phyloP scores from a whole-genome alignment of 2,113 vertebrate genomes.

The human region DNA sequence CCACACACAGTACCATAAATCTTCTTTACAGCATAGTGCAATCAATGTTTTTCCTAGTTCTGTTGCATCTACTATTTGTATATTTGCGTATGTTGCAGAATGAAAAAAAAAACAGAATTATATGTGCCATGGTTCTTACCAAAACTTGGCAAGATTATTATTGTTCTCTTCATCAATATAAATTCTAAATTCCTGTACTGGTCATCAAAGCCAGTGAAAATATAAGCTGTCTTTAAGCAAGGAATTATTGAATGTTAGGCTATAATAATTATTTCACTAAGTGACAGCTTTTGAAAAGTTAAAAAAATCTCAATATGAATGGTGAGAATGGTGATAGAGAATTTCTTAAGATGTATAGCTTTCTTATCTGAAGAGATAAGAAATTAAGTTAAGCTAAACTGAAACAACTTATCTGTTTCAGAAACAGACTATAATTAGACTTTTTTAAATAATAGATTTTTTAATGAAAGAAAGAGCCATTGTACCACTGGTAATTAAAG shows the following conservation, averaged over 20 bases:
- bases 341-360: slow-evolving; percentile 4
- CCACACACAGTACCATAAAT: neutral
- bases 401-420: neutral
- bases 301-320: slow-evolving; percentile 5
- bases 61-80: neutral
- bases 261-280: slow-evolving; percentile 50
- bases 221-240: slow-evolving; percentile 19
- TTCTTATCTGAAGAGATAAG: slow-evolving; percentile 32
- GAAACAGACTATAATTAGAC: slow-evolving; percentile 11
- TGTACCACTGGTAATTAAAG: neutral
- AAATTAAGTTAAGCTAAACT: slow-evolving; percentile 33
- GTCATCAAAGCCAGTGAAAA: slow-evolving; percentile 6
- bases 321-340: slow-evolving; percentile 25
- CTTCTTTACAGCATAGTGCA: neutral
- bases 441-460: neutral
- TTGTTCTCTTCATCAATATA: neutral
- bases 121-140: neutral
- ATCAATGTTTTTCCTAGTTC: neutral
- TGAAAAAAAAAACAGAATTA: neutral
- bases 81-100: neutral
- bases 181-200: neutral
- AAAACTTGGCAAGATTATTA: neutral
- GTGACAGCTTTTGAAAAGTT: slow-evolving; percentile 18
- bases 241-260: neutral
- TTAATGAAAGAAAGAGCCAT: neutral